A percentile compares a stretch with the other conserved stretches of the same genome.
Evolutionary conservation across 2,113 vertebrate species (phyloP).

Genomic region (Leptodactylus fuscus): DNA sequence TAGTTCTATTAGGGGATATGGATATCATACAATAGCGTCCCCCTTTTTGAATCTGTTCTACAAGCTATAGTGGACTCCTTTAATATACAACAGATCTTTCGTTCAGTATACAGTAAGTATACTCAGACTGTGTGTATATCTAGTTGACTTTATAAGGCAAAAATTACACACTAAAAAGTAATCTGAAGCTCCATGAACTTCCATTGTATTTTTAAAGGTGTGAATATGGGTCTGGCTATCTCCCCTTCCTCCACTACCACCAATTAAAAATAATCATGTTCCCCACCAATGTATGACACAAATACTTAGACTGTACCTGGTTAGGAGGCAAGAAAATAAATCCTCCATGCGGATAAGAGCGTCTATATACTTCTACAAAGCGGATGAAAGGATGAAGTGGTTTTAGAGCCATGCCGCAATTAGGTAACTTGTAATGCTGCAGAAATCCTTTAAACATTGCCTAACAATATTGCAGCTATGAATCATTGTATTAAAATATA

Average conservation of each 20-base stretch:
- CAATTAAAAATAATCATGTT: background rate
- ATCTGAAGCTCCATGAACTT: too few species aligned
- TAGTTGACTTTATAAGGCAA: too few species aligned
- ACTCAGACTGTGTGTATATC: too few species aligned
- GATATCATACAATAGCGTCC: too few species aligned
- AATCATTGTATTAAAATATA: background rate
- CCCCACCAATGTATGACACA: background rate
- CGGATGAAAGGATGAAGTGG: background rate
- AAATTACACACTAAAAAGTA: too few species aligned
- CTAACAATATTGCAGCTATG: background rate
- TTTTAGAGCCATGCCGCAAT: background rate
- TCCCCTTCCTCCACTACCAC: background rate
- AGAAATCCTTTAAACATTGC: conserved; percentile 2
- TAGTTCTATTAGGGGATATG: too few species aligned
- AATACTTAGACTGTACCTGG: background rate
- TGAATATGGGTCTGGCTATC: too few species aligned
- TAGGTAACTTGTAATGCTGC: background rate
- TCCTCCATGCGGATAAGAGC: background rate
- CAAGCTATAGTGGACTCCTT: too few species aligned
- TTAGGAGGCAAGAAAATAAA: background rate
- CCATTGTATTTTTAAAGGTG: too few species aligned
- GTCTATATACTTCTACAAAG: background rate
- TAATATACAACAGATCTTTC: too few species aligned
- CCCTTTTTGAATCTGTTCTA: too few species aligned
- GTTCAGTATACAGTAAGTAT: too few species aligned